These are phyloP conservation scores for Pseudomyrmex cubaensis DNA, from an alignment of 1,140 invertebrate genomes.

Conservation along the genomic window DNA sequence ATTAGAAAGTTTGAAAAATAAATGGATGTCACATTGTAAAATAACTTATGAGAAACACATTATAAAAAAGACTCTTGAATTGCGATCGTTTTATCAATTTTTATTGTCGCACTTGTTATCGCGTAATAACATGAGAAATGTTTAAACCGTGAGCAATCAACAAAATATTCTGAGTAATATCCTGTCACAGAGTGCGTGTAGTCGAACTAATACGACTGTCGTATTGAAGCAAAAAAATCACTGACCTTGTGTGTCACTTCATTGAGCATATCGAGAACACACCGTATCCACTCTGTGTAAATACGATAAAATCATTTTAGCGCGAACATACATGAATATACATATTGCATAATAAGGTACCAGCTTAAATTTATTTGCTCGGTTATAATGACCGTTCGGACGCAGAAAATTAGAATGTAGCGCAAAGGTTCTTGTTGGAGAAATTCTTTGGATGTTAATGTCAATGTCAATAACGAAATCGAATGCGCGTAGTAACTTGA, in stretches of 20 bases:
- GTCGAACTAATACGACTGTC: slow-evolving; percentile 1
- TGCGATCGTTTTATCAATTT: no score
- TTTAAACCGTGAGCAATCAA: neutral
- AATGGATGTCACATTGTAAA: neutral
- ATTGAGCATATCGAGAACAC: neutral
- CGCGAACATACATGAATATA: neutral
- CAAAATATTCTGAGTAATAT: neutral
- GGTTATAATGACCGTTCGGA: no score
- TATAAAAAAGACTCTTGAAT: no score
- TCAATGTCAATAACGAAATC: slow-evolving; percentile 34
- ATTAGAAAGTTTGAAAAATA: slow-evolving; percentile 26
- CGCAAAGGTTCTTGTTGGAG: no score
- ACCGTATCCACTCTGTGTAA: neutral
- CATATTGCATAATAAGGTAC: neutral
- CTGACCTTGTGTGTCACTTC: slow-evolving; percentile 12
- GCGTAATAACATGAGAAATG: neutral
- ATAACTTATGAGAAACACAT: no score
- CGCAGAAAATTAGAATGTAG: neutral
- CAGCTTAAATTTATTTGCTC: neutral
- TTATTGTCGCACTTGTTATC: no score
- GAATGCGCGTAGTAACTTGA: slow-evolving; percentile 13
- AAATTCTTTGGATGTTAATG: slow-evolving; percentile 11
- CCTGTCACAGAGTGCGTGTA: slow-evolving; percentile 13
- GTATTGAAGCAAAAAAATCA: slow-evolving; percentile 12
- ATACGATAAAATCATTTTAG: neutral